phyloP scores from a whole-genome alignment of 2,888 invertebrate species.

The Abscondita cerata region DNA sequence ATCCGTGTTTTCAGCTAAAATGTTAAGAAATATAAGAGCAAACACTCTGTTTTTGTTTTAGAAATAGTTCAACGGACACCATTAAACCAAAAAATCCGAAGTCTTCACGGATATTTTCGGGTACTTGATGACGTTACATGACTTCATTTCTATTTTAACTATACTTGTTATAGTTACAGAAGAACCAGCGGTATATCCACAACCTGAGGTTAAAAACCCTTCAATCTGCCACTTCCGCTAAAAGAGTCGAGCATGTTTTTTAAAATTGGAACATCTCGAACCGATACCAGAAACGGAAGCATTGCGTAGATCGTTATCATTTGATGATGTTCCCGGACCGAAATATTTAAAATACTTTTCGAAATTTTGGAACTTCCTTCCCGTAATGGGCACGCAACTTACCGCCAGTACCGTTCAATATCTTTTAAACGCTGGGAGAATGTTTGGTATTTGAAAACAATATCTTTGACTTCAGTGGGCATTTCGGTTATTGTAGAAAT shows the following conservation, averaged over 20 bases:
- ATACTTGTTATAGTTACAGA: too few species aligned
- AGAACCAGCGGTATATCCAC: too few species aligned
- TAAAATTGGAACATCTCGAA: conserved; percentile 36
- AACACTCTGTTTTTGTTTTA: too few species aligned
- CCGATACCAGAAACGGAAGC: conserved; percentile 27
- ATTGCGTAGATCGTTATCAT: conserved; percentile 54
- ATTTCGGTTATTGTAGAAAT: conserved; percentile 45
- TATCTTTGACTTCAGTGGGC: neutral
- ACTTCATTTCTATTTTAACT: too few species aligned
- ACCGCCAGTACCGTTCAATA: conserved; percentile 61
- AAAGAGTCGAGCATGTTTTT: conserved; percentile 21
- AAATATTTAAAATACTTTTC: conserved; percentile 64
- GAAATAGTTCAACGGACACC: too few species aligned
- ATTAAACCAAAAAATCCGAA: too few species aligned
- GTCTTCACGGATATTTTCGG: too few species aligned
- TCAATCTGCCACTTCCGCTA: neutral
- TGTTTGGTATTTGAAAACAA: conserved; percentile 46
- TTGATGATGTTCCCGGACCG: conserved; percentile 73
- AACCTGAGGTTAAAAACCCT: too few species aligned
- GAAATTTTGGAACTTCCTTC: conserved; percentile 66
- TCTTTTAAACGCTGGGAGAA: conserved; percentile 62
- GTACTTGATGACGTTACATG: too few species aligned
- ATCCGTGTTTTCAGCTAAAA: too few species aligned
- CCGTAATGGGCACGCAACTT: conserved; percentile 70
- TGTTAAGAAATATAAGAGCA: too few species aligned